Base-by-base conservation (phyloP, 2,888 invertebrate genomes). In the Ramazzottius varieornatus region DNA sequence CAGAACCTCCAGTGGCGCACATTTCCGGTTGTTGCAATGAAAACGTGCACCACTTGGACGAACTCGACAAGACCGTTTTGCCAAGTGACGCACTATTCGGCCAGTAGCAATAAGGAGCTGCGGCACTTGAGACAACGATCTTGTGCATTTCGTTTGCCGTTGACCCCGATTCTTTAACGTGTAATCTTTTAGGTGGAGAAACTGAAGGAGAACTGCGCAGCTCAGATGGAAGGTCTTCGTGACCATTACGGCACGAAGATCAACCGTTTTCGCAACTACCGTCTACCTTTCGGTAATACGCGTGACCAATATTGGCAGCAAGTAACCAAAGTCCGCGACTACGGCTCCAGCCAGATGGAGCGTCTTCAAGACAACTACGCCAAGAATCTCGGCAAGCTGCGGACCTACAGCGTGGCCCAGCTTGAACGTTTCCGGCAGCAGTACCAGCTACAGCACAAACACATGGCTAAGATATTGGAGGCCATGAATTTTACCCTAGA, bases 301-400 rank as follows among this genome's bases (percentile, higher is more conserved):
- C 54, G 54, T 24, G 54, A 54, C 20, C 54, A 54, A 24, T 54
- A 54, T 24, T 54, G 54, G 54, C 54, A 54, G 54, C 54, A 54
- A 29, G 20, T 16, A 8, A 54, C 16, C 54, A 16, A 29, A 24
- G 29, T 54, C 20, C 54, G 54, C 54, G 54, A 54, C 29, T 54
- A 54, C 54, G 24, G 54, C 29, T 54, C 54, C n/a, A 24, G 8
- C 4, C 54, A 54, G 54, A 54, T 54, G 54, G 54, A 54, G 29
- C 54, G 54, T 4, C 54, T 54, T 8, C 54, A 54, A 4, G 54
- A 54, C 20, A 54, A 54, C 54, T 54, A 54, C 54, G 54, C 54
- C 54, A 13, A 29, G 13, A 54, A 54, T 29, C 54, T 54, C n/a
- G 54, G 54, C 4, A 16, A 29, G 24, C 29, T 54, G 29, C 54